Percentiles rank a stretch among this genome's conserved stretches.
Evolutionary conservation across 1,140 invertebrate genomes (phyloP).

Genomic region (Brachionus sp.): DNA sequence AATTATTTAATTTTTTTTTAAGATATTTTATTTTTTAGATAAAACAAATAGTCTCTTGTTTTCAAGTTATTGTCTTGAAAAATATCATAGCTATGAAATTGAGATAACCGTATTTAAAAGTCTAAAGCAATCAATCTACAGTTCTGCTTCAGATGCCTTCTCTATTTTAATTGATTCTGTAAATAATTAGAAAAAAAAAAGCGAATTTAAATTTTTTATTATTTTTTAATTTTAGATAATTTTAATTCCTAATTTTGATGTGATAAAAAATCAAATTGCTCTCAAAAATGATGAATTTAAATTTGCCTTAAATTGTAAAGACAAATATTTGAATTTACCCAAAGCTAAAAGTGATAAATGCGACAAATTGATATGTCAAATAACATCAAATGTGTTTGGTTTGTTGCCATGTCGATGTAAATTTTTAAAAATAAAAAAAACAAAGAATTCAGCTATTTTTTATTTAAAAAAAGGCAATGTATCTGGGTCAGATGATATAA

Average conservation of each 20-base stretch:
- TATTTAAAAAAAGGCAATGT: conserved; percentile 70
- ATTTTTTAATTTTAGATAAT: neutral
- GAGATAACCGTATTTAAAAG: conserved; percentile 4
- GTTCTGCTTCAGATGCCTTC: neutral
- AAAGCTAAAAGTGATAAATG: neutral
- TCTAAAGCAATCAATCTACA: neutral
- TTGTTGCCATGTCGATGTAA: conserved; percentile 36
- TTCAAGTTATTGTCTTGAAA: conserved; percentile 1
- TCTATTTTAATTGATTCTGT: conserved; percentile 18
- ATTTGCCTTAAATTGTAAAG: neutral
- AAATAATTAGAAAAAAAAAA: neutral
- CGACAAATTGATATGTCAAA: neutral
- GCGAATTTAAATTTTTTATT: neutral
- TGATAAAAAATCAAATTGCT: neutral
- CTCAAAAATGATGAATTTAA: neutral
- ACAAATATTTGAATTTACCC: neutral
- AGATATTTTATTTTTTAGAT: neutral
- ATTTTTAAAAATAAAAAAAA: neutral
- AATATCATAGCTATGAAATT: conserved; percentile 23
- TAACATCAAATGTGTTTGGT: neutral
- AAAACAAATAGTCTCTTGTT: neutral
- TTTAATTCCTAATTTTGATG: neutral
- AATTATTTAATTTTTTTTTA: neutral
- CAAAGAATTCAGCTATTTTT: neutral
- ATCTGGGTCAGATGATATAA: conserved; percentile 82